phyloP scores from a whole-genome alignment of 2,888 invertebrate genomes.

The Unio delphinus region DNA sequence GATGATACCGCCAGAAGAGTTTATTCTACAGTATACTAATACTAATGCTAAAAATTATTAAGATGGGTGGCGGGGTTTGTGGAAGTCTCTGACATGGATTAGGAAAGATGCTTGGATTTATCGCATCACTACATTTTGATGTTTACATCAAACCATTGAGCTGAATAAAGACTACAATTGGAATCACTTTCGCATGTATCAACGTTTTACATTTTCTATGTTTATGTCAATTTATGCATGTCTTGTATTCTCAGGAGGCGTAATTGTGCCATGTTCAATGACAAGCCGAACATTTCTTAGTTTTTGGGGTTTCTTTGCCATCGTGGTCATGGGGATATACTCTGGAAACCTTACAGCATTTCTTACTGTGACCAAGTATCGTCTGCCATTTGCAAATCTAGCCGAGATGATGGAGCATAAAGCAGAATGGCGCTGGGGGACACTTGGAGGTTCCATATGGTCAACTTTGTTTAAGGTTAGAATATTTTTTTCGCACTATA shows the following conservation, averaged over 20 bases:
- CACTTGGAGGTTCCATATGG: conserved; percentile 43
- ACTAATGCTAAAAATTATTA: no score
- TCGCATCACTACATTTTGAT: no score
- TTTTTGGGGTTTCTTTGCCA: conserved; percentile 56
- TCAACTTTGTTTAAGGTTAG: conserved; percentile 47
- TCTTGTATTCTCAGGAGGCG: conserved; percentile 38
- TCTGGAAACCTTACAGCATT: conserved; percentile 66
- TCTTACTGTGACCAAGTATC: conserved; percentile 56
- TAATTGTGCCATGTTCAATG: conserved; percentile 45
- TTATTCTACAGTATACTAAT: no score
- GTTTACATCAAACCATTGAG: no score
- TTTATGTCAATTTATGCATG: neutral
- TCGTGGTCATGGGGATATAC: conserved; percentile 62
- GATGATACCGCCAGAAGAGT: no score
- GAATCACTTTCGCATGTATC: neutral
- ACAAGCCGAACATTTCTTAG: conserved; percentile 53
- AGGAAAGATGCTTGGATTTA: no score
- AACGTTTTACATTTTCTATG: no score
- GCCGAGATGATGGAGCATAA: conserved; percentile 37
- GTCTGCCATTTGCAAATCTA: conserved; percentile 55
- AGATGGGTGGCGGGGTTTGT: no score
- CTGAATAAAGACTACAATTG: no score
- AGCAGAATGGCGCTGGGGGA: conserved; percentile 50
- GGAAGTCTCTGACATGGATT: no score
- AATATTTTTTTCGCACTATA: neutral